These are phyloP conservation scores for Crotalus viridis DNA, from an alignment of 2,113 vertebrate genomes.

Conservation along the genomic window DNA sequence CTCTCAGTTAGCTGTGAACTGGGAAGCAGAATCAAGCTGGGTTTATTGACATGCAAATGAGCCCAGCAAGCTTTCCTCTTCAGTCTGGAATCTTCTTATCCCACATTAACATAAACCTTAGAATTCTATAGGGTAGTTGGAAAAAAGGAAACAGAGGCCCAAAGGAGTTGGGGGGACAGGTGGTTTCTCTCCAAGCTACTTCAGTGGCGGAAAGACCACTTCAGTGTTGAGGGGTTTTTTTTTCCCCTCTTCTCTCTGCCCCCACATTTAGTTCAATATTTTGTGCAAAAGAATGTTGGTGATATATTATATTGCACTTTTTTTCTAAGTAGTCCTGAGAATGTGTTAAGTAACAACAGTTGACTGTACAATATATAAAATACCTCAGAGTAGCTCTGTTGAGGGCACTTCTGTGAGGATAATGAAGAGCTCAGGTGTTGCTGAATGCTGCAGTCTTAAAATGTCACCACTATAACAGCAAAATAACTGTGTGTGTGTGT, in stretches of 20 bases:
- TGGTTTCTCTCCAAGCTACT: background rate
- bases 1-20: constrained; percentile 5
- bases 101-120: background rate
- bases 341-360: background rate
- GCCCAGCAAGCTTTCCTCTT: constrained; percentile 7
- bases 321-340: background rate
- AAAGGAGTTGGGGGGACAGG: background rate
- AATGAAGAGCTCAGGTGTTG: background rate
- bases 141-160: background rate
- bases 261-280: background rate
- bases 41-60: constrained; percentile 27
- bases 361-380: background rate
- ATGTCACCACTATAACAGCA: background rate
- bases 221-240: background rate
- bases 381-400: background rate
- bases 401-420: background rate
- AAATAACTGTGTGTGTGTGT: background rate
- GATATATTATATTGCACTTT: background rate
- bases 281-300: background rate
- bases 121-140: constrained; percentile 8
- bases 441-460: background rate
- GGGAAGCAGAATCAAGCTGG: background rate
- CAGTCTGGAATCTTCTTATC: constrained; percentile 16
- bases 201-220: background rate
- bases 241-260: background rate